Evolutionary conservation across 2,888 invertebrate species (phyloP).

Genomic region (Phyllotreta striolata): DNA sequence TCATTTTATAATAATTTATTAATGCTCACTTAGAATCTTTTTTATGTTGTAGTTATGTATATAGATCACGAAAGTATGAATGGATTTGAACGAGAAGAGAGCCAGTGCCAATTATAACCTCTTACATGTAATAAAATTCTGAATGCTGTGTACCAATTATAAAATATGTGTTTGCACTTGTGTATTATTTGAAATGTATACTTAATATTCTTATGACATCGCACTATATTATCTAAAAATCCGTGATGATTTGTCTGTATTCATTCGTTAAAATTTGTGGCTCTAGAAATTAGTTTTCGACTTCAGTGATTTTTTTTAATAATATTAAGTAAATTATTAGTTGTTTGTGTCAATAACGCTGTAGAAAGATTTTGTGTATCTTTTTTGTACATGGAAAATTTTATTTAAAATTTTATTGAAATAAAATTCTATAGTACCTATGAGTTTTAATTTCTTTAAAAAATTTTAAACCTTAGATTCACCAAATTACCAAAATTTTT

Average conservation of each 20-base stretch:
- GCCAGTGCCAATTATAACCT: slow-evolving; percentile 63
- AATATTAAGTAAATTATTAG: slow-evolving; percentile 51
- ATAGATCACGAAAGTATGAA: slow-evolving; percentile 48
- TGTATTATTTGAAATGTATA: slow-evolving; percentile 59
- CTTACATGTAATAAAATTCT: slow-evolving; percentile 60
- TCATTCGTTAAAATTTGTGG: slow-evolving; percentile 34
- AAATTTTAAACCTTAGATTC: not conserved
- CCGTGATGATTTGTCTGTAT: slow-evolving; percentile 53
- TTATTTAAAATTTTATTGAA: slow-evolving; percentile 54
- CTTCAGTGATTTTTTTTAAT: slow-evolving; percentile 58
- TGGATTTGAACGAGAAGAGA: slow-evolving; percentile 47
- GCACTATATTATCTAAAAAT: slow-evolving; percentile 54
- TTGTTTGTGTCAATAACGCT: slow-evolving; percentile 53
- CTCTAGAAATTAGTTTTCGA: slow-evolving; percentile 46
- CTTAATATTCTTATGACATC: slow-evolving; percentile 57
- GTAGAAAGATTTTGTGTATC: slow-evolving; percentile 53
- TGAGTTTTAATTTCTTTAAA: slow-evolving; percentile 15
- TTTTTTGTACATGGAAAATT: slow-evolving; percentile 54
- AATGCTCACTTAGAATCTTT: slow-evolving; percentile 45
- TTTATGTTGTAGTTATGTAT: slow-evolving; percentile 59
- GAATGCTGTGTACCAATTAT: slow-evolving; percentile 64
- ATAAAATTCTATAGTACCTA: slow-evolving; percentile 55
- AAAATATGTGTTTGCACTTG: slow-evolving; percentile 62
- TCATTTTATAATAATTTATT: slow-evolving; percentile 41
- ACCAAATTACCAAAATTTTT: not conserved